Evolutionary conservation across 1,140 invertebrate genomes (phyloP), one percentile per base, ranked within the genome.

Genomic region (Trachelipus rathkii): DNA sequence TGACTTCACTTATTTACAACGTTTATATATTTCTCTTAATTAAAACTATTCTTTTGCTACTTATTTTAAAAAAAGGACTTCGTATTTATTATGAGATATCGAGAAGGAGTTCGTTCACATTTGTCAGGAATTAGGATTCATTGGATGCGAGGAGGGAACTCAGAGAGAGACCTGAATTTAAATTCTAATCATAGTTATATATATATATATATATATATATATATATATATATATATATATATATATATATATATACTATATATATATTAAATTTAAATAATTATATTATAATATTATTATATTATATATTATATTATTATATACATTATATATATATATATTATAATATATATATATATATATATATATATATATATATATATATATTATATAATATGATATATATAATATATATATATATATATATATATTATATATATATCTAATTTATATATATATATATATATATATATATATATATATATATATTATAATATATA

Each of bases 201-300:
- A 33, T 33, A 33, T 33, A 33, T 33, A 33, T 33, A 60, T 21
- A 60, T 60, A 21, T 60, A 60, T 60, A 60, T 60, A 60, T 60
- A 60, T 60, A n/a, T 60, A 60, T 60, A 60, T 60, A 60, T 60
- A 60, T 60, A 60, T 60, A 60, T 60, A 21, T 60, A 60, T 60
- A 60, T 60, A 60, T 60, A 60, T 60, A 60, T 60, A 60, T 33
- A 33, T 33, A 33, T 33, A 33, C n/a, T 33, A 33, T 33, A 33
- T 33, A 33, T 33, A n/a, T n/a, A n/a, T n/a, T n/a, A n/a, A n/a
- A n/a, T n/a, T n/a, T n/a, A n/a, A n/a, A n/a, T n/a, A n/a, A n/a
- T n/a, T n/a, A n/a, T n/a, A n/a, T n/a, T n/a, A n/a, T n/a, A n/a
- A n/a, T n/a, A n/a, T n/a, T n/a, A n/a, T 33, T 33, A 33, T 33